Conservation (phyloP, 2,888 invertebrate species). For the Cheilosia grossa region DNA sequence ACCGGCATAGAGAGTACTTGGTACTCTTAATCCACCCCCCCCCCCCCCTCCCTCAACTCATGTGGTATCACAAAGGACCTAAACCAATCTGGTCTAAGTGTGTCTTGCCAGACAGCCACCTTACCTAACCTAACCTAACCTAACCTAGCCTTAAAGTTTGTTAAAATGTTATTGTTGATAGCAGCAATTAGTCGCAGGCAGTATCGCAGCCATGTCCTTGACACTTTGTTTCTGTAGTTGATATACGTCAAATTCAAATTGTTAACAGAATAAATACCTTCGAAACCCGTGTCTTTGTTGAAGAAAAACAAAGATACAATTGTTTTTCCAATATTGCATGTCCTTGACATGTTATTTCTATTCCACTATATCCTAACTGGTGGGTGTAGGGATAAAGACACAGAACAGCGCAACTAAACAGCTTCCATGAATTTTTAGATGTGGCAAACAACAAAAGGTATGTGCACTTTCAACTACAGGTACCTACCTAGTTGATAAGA, state of each 20-base stretch:
- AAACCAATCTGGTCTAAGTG: no score
- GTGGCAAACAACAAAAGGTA: slow-evolving; percentile 12
- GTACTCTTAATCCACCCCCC: no score
- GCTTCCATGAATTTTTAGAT: slow-evolving; percentile 1
- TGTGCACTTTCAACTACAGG: not conserved
- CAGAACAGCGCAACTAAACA: slow-evolving; percentile 23
- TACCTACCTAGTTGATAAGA: slow-evolving; percentile 7
- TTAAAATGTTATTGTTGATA: not conserved
- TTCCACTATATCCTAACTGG: not conserved
- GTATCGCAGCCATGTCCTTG: slow-evolving; percentile 33
- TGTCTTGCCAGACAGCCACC: no score
- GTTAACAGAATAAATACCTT: not conserved
- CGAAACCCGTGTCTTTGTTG: slow-evolving; percentile 23
- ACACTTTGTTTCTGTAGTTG: slow-evolving; percentile 17
- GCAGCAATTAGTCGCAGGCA: slow-evolving; percentile 10
- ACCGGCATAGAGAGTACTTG: no score
- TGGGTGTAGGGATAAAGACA: not conserved
- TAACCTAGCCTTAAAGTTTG: not conserved
- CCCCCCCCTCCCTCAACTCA: no score
- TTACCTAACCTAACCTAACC: no score
- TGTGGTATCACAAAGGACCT: no score
- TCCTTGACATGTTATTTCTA: slow-evolving; percentile 23
- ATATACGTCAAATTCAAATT: slow-evolving; percentile 39
- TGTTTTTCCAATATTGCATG: slow-evolving; percentile 12
- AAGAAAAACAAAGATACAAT: slow-evolving; percentile 20